Evolutionary conservation across 2,888 invertebrate species (phyloP), one percentile per base, ranked within the genome.

Genomic region (Dryobota labecula): DNA sequence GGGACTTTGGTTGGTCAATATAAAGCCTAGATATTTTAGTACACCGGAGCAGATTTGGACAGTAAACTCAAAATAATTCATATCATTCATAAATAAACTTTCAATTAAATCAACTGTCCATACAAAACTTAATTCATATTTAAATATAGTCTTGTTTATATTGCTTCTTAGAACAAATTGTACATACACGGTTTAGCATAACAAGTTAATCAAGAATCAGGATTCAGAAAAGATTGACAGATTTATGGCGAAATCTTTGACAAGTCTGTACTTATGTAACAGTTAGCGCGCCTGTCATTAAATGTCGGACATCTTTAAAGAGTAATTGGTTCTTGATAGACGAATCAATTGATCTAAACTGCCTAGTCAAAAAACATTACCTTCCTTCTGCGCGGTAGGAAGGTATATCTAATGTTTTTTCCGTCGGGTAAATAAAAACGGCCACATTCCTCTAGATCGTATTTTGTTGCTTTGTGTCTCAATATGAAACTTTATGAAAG

Each of bases 191-290:
- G 38, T 62, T 65, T 78, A 78, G 54, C 62, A 47, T 45, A 78
- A 67, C 57, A 13, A 78, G 58, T 75, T 78, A 60, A 67, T 74
- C 70, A 51, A 69, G 57, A 43, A 54, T 15, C 38, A n/a, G 60
- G 51, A 53, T 49, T 15, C 38, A n/a, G 60, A 47, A 53, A 30
- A 53, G 49, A 56, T 58, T 74, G 58, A 60, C 43, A 60, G 70
- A 78, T 74, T 78, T 70, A 78, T 75, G 70, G 51, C 38, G 27
- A 27, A 51, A 62, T 41, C 58, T 56, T 63, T 47, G 67, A 61
- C 63, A 73, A 73, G 38, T 45, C 49, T 51, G 27, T 63, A 53
- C 15, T 62, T 62, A 62, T 30, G 24, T 62, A 60, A 63, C 77
- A 56, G 65, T 70, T 70, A 47, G 38, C 49, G n/a, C 43, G 53